phyloP scores from a whole-genome alignment of 92 coral and sea anemone species.

The Paragorgia papillata region DNA sequence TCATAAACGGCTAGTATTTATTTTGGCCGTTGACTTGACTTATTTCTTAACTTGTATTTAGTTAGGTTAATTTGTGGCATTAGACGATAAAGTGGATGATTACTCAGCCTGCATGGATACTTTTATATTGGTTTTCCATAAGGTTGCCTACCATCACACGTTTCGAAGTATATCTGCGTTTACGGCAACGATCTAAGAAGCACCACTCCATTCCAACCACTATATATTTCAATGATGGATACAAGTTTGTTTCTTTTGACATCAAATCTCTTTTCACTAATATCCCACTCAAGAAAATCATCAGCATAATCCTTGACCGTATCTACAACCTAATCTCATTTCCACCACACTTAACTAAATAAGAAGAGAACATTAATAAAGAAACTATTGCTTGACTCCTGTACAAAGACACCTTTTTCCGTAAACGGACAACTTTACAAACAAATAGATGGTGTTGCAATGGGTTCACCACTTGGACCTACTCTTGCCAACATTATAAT shows the following conservation, averaged over 20 bases:
- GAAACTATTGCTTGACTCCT: conserved; percentile 45
- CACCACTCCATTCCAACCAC: too few species aligned
- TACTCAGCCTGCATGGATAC: too few species aligned
- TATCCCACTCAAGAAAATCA: conserved; percentile 11
- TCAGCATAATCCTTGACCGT: conserved; percentile 32
- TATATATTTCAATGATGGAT: background rate
- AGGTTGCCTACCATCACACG: too few species aligned
- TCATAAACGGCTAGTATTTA: too few species aligned
- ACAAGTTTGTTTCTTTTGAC: conserved; percentile 7
- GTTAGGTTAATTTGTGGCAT: too few species aligned
- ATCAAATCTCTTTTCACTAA: conserved; percentile 28
- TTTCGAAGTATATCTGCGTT: too few species aligned
- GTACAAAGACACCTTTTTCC: conserved; percentile 48
- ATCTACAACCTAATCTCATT: conserved; percentile 32
- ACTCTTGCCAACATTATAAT: conserved; percentile 28
- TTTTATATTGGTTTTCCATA: too few species aligned
- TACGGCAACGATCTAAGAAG: too few species aligned
- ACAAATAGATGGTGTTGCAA: conserved; percentile 56
- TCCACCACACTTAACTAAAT: conserved; percentile 23
- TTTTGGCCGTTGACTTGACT: too few species aligned
- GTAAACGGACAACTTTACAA: conserved; percentile 38
- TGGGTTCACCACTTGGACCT: conserved; percentile 50
- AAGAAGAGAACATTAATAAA: conserved; percentile 8
- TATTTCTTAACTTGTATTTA: too few species aligned
- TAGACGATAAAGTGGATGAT: too few species aligned